Conservation (phyloP, 2,797 vertebrate genomes). For the Tinamus major region DNA sequence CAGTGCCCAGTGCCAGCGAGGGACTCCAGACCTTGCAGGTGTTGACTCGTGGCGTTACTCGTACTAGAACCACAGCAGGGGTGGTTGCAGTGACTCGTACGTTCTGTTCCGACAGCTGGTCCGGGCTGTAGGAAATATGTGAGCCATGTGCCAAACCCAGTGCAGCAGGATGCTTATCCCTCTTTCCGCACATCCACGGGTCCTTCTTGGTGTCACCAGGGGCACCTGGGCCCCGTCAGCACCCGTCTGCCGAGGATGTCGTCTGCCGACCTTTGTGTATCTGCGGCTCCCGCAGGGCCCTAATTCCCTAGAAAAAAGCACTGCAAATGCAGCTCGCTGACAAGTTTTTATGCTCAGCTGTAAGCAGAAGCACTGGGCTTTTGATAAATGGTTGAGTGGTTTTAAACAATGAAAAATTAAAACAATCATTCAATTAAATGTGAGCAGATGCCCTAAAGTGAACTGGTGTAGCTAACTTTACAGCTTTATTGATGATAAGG, state of each 20-base stretch:
- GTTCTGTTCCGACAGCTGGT: background rate
- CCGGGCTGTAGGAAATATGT: background rate
- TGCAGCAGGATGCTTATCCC: background rate
- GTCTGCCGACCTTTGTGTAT: background rate
- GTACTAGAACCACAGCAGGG: accelerated
- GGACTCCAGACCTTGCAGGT: background rate
- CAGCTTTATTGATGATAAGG: slow-evolving; percentile 58
- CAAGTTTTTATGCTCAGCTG: background rate
- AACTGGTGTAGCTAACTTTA: slow-evolving; percentile 50
- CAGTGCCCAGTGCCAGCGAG: background rate
- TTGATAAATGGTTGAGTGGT: slow-evolving; percentile 62
- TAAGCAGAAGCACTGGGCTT: slow-evolving; percentile 15
- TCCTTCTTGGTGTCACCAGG: background rate
- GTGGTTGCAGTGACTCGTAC: background rate
- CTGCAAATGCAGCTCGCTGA: background rate
- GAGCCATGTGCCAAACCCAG: background rate
- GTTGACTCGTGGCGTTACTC: background rate
- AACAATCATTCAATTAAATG: slow-evolving; percentile 68
- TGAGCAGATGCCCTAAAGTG: slow-evolving; percentile 61
- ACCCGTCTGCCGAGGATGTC: background rate
- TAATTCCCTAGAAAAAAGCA: background rate
- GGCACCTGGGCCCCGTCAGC: background rate
- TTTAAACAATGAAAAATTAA: slow-evolving; percentile 76
- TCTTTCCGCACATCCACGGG: too few species aligned
- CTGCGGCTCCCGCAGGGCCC: background rate